Evolutionary conservation across 1,140 invertebrate species (phyloP).

Genomic region (Triops longicaudatus): DNA sequence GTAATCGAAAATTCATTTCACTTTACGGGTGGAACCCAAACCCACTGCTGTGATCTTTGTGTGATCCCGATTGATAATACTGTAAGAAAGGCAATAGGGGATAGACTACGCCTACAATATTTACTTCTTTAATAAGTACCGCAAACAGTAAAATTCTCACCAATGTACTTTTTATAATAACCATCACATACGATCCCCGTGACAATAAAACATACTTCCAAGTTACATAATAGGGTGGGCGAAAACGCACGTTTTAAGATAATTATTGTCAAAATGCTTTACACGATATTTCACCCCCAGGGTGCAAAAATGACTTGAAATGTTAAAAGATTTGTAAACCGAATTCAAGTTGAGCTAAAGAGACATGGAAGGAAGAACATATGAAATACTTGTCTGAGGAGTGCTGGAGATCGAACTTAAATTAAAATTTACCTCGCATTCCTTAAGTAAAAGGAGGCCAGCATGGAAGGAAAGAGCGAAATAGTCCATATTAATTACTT

Average conservation of each 20-base stretch:
- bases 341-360: background rate
- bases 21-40: too few species aligned
- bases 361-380: background rate
- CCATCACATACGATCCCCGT: background rate
- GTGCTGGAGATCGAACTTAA: background rate
- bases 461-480: background rate
- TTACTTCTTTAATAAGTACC: too few species aligned
- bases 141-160: too few species aligned
- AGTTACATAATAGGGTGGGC: background rate
- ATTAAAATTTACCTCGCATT: slow-evolving; percentile 11
- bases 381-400: background rate
- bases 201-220: background rate
- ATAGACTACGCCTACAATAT: too few species aligned
- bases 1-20: too few species aligned
- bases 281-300: background rate
- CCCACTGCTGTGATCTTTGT: too few species aligned
- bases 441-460: slow-evolving; percentile 12
- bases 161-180: too few species aligned
- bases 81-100: too few species aligned
- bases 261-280: background rate
- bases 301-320: background rate
- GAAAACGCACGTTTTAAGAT: background rate
- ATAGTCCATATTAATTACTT: background rate
- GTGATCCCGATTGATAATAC: too few species aligned
- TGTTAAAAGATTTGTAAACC: background rate